Conservation (phyloP, 2,113 vertebrate species). For the Seriola rivoliana region DNA sequence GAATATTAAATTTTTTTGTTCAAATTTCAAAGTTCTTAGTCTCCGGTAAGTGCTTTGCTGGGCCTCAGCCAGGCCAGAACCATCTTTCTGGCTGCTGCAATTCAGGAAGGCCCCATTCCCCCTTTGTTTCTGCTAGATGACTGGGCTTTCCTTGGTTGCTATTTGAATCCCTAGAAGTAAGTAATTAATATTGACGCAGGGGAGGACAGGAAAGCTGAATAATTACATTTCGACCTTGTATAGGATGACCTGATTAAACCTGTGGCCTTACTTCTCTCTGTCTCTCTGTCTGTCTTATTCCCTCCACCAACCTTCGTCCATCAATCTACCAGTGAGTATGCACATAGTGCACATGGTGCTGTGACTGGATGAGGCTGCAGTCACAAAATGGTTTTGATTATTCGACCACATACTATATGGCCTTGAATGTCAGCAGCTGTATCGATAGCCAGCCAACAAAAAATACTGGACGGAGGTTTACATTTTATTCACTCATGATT, state of each 20-base stretch:
- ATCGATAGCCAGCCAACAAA: neutral
- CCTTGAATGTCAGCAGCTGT: neutral
- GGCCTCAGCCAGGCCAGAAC: neutral
- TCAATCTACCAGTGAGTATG: neutral
- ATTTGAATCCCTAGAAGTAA: conserved; percentile 41
- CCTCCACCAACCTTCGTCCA: neutral
- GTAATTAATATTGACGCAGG: conserved; percentile 56
- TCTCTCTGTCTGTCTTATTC: conserved; percentile 7
- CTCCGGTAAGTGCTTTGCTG: neutral
- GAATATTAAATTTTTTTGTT: neutral
- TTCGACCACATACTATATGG: neutral
- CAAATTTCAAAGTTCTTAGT: neutral
- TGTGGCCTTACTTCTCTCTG: neutral
- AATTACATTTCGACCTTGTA: conserved; percentile 63
- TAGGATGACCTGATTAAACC: conserved; percentile 51
- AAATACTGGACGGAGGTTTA: neutral
- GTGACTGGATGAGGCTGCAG: too few species aligned
- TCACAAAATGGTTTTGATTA: too few species aligned
- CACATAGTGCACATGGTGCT: too few species aligned
- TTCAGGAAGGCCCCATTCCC: neutral
- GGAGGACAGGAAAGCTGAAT: conserved; percentile 49
- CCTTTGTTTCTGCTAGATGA: neutral
- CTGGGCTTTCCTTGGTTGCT: conserved; percentile 11
- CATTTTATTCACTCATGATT: neutral
- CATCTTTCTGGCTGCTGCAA: conserved; percentile 7